phyloP scores from a whole-genome alignment of 2,888 invertebrate species.

The Prenolepis imparis region DNA sequence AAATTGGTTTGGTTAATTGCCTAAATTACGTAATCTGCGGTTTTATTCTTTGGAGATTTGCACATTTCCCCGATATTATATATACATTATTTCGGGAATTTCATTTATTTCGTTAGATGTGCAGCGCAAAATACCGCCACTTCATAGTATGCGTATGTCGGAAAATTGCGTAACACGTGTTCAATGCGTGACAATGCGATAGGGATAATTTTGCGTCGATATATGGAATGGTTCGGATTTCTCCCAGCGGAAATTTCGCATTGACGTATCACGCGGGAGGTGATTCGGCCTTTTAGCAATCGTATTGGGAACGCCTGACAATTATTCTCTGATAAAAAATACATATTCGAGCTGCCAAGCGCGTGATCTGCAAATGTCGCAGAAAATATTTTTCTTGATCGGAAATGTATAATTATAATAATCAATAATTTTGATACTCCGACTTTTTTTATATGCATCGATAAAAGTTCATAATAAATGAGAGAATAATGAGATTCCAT shows the following conservation, averaged over 20 bases:
- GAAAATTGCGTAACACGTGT: constrained; percentile 39
- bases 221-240: constrained; percentile 38
- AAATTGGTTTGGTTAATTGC: neutral
- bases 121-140: constrained; percentile 34
- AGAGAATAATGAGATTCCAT: neutral
- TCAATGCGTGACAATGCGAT: constrained; percentile 35
- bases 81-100: constrained; percentile 7
- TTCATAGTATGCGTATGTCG: constrained; percentile 32
- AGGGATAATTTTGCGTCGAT: constrained; percentile 51
- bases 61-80: neutral
- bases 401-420: neutral
- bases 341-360: neutral
- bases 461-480: neutral
- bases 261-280: neutral
- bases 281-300: constrained; percentile 6
- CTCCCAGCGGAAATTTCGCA: constrained; percentile 38
- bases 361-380: neutral
- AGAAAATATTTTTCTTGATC: constrained; percentile 49
- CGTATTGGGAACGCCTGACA: neutral
- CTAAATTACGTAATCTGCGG: neutral
- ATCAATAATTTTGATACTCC: neutral
- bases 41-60: constrained; percentile 20
- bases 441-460: neutral
- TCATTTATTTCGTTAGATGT: constrained; percentile 5
- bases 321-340: constrained; percentile 35